Percentiles rank a stretch among this genome's conserved stretches.
phyloP scores from a whole-genome alignment of 2,113 vertebrate species.

The Tachuris rubrigastra region DNA sequence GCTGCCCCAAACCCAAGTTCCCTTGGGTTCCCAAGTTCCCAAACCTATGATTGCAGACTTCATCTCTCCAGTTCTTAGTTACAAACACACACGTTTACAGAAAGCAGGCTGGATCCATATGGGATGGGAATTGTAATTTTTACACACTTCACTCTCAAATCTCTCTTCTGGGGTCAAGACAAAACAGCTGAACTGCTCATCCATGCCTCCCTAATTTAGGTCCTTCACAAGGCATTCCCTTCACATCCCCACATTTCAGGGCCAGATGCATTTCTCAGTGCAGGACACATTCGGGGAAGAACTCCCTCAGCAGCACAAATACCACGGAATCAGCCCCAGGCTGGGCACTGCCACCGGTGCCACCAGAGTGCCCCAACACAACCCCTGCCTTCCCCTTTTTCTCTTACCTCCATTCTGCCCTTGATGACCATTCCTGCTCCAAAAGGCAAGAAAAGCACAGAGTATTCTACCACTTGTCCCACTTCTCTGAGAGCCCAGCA shows the following conservation, averaged over 20 bases:
- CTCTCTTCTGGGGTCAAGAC: not conserved
- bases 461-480: not conserved
- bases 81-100: not conserved
- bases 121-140: not conserved
- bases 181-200: not conserved
- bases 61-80: not conserved
- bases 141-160: not conserved
- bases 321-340: not conserved
- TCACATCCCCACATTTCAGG: accelerated
- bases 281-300: not conserved
- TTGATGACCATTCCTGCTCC: not conserved
- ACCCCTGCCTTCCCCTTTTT: accelerated
- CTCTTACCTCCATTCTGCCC: not conserved
- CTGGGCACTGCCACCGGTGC: not conserved
- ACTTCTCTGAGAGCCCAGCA: not conserved
- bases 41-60: not conserved
- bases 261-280: accelerated
- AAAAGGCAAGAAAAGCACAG: not conserved
- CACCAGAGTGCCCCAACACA: not conserved
- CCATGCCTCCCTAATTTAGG: not conserved
- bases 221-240: not conserved
- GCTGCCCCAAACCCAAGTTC: not conserved
- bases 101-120: not conserved
- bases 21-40: too few relatives aligned
- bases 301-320: not conserved